Conservation (phyloP, 2,113 vertebrate species). For the Malaclemys terrapin region DNA sequence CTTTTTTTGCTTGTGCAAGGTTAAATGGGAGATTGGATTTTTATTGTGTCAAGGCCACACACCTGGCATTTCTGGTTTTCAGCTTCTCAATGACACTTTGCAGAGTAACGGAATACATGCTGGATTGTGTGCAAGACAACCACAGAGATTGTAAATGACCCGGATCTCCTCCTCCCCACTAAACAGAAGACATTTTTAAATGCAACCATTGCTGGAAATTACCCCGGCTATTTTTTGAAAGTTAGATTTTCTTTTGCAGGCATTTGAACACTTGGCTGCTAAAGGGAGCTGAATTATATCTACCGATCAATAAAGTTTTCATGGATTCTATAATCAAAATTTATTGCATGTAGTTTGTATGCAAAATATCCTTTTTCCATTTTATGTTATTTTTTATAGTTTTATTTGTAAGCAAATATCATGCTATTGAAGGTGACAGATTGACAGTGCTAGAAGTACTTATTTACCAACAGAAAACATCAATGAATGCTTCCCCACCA, state of each 20-base stretch:
- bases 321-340: background rate
- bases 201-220: background rate
- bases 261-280: background rate
- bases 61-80: background rate
- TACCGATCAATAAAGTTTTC: background rate
- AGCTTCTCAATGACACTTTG: background rate
- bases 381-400: background rate
- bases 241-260: background rate
- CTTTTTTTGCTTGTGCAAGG: background rate
- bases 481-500: background rate
- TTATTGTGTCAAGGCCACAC: background rate
- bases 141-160: background rate
- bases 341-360: background rate
- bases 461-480: background rate
- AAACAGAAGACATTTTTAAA: background rate
- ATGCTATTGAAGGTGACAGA: background rate
- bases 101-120: background rate
- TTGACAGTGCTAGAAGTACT: conserved; percentile 28
- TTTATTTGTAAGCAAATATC: background rate
- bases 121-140: background rate
- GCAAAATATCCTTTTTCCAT: background rate
- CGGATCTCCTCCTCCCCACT: background rate
- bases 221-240: background rate
- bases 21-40: background rate
- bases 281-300: background rate